Evolutionary conservation across 1,140 invertebrate species (phyloP).

Genomic region (Phortica variegata): DNA sequence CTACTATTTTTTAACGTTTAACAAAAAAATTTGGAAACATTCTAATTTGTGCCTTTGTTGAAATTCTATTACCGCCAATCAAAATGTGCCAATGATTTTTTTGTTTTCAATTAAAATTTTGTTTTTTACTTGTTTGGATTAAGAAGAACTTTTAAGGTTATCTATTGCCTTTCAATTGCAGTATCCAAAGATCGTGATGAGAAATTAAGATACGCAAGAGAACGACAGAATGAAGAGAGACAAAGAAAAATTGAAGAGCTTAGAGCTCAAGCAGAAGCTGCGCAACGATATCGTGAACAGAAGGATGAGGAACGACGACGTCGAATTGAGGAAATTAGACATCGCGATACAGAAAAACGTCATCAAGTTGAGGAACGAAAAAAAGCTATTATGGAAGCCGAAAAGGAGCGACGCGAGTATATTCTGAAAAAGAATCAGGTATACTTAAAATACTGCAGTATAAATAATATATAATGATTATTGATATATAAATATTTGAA

Average conservation of each 20-base stretch:
- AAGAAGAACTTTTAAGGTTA: conserved; percentile 15
- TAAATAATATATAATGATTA: background rate
- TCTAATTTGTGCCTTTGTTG: too few relatives aligned
- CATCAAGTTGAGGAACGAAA: conserved; percentile 81
- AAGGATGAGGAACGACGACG: conserved; percentile 79
- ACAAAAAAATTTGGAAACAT: too few relatives aligned
- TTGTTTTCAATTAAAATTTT: too few relatives aligned
- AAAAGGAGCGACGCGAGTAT: conserved; percentile 78
- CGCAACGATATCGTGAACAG: conserved; percentile 84
- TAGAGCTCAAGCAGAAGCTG: conserved; percentile 78
- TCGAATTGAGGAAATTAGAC: conserved; percentile 77
- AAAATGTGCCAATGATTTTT: too few relatives aligned
- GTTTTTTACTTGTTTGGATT: conserved; percentile 39
- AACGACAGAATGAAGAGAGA: conserved; percentile 82
- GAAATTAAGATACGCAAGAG: conserved; percentile 68
- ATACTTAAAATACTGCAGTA: background rate
- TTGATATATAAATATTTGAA: background rate
- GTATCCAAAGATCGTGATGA: conserved; percentile 61
- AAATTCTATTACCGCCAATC: too few relatives aligned
- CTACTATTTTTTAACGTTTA: too few relatives aligned
- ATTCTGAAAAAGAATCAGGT: conserved; percentile 77
- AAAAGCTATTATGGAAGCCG: conserved; percentile 81
- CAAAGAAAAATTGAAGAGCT: conserved; percentile 83
- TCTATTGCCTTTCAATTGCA: conserved; percentile 12
- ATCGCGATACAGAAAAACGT: conserved; percentile 74